A percentile compares a stretch with the other conserved stretches of the same genome.
Evolutionary conservation across 2,888 invertebrate species (phyloP).

Genomic region (Coleophora deauratella): DNA sequence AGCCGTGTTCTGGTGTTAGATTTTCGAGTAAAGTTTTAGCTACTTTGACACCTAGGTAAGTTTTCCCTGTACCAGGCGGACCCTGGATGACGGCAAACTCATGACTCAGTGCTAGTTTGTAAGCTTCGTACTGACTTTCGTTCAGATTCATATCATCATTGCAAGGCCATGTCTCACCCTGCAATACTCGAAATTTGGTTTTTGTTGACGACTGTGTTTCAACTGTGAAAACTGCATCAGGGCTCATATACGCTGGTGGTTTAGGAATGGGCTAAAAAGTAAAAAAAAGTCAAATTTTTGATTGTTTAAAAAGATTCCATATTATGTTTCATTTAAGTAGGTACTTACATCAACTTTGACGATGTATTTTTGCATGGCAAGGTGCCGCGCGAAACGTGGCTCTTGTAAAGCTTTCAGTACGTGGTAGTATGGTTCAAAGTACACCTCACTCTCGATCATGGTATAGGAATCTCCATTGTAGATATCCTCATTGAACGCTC

Average conservation of each 20-base stretch:
- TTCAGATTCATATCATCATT: conserved; percentile 69
- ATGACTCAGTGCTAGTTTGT: conserved; percentile 76
- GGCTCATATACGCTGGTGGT: conserved; percentile 21
- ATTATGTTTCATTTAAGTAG: not conserved
- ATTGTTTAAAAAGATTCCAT: conserved; percentile 6
- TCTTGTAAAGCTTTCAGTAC: conserved; percentile 79
- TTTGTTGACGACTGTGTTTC: conserved; percentile 1
- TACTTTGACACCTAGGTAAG: conserved; percentile 83
- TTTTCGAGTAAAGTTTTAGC: conserved; percentile 78
- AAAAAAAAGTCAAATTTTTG: not conserved
- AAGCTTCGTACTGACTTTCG: conserved; percentile 78
- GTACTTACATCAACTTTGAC: conserved; percentile 68
- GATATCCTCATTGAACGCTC: conserved; percentile 22
- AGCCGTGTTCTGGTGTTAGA: conserved; percentile 17
- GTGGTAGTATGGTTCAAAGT: conserved; percentile 86
- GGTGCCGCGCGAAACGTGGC: conserved; percentile 62
- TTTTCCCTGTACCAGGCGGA: conserved; percentile 92
- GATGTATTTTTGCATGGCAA: conserved; percentile 81
- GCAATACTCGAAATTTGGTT: conserved; percentile 28
- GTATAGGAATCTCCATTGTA: conserved; percentile 35
- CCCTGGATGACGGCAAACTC: conserved; percentile 87
- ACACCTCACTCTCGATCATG: conserved; percentile 86
- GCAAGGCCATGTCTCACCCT: conserved; percentile 60
- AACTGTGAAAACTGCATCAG: conserved; percentile 10
- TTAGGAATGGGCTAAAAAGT: conserved; percentile 14